Base-by-base conservation (phyloP, 2,888 invertebrate genomes). In the Drymonia ruficornis region DNA sequence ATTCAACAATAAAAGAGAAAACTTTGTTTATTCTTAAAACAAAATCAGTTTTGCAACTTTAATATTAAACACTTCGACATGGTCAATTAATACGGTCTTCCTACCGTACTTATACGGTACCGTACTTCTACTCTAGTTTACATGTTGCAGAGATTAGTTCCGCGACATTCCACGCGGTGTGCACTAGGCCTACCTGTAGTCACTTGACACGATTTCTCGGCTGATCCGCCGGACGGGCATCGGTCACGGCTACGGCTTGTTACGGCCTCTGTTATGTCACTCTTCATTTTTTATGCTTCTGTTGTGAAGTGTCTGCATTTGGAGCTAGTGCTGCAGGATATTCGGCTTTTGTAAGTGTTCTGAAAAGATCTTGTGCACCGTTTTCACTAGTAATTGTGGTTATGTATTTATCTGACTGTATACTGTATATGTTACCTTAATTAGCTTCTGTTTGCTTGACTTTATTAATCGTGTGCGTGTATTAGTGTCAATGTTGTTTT, bases 151-250 rank as follows among this genome's bases (percentile, higher is more conserved):
- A 19, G 11, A 19, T 43, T 19, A 43, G 43, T 43, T 8, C 15
- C 42, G 18, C 19, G 18, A 13, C 18, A 19, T 19, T 43, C 43
- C 45, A 23, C 23, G 28, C n/a, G 15, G 42, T 70, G 68, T 70
- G 51, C 47, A 60, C 61, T 48, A 29, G 44, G 50, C 71, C 56
- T 52, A 50, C 47, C 56, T 56, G 50, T 59, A 57, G 58, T 65
- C 55, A 61, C 61, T 70, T 71, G 72, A 71, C 72, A 71, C 55
- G 67, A 61, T 70, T 71, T 51, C 69, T 55, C 43, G 53, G 59
- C 50, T 71, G 65, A 70, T 71, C 60, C 61, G 36, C 56, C 43
- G 34, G 59, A 65, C 64, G 71, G 66, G 54, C 66, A 66, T 52
- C 59, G 55, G 67, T 67, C 72, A 71, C 57, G 68, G 61, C 53